phyloP scores from a whole-genome alignment of 2,113 vertebrate species.

The Mesocricetus auratus region DNA sequence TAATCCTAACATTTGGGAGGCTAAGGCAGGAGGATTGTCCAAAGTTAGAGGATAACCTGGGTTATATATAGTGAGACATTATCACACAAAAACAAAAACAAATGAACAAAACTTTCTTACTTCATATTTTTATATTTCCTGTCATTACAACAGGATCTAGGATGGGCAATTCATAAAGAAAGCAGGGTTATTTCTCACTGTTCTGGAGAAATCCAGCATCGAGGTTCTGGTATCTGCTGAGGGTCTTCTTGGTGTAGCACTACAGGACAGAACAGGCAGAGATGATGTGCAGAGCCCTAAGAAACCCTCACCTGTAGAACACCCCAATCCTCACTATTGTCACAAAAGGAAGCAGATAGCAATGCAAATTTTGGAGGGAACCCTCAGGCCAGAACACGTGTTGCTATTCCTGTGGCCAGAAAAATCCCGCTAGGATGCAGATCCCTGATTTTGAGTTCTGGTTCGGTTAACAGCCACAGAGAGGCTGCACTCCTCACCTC shows the following conservation, averaged over 20 bases:
- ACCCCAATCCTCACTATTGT: fast-evolving
- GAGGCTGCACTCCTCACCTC: fast-evolving
- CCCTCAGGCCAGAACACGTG: fast-evolving
- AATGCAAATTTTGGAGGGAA: background rate
- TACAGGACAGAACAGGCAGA: background rate
- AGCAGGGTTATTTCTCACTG: no score
- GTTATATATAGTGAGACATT: background rate
- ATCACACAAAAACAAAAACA: background rate
- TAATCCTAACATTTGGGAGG: background rate
- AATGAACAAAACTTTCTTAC: background rate
- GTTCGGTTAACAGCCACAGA: background rate
- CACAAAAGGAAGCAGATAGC: background rate
- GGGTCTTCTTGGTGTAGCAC: no score
- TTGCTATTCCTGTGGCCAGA: fast-evolving
- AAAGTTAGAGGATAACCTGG: background rate
- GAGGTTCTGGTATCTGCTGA: no score
- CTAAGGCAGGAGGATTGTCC: background rate
- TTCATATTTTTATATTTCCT: background rate
- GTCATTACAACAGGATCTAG: background rate
- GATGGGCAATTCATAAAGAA: background rate
- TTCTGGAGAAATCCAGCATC: background rate
- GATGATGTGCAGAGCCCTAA: background rate
- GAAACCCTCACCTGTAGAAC: no score
- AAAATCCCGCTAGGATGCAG: background rate
- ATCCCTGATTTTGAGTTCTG: background rate